Conservation (phyloP, 2,113 vertebrate genomes). For the Aviceda subcristata region DNA sequence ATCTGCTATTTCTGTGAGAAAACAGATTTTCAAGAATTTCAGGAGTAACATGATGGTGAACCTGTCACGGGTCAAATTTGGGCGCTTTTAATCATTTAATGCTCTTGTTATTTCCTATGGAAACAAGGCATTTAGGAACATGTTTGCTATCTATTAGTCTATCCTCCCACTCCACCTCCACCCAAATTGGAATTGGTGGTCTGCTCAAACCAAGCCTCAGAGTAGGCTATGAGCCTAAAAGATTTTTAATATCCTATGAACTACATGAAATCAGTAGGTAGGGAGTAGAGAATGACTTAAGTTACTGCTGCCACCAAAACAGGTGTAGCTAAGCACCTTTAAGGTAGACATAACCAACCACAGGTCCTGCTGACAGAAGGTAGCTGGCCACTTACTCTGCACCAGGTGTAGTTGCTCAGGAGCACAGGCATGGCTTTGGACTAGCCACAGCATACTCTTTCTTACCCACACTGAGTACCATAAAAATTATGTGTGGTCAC, state of each 20-base stretch:
- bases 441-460: background rate
- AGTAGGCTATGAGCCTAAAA: background rate
- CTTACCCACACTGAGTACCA: background rate
- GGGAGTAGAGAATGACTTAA: background rate
- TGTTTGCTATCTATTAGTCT: background rate
- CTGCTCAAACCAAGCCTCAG: background rate
- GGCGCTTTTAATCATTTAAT: background rate
- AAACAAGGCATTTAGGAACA: background rate
- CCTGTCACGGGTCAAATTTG: background rate
- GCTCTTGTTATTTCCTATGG: background rate
- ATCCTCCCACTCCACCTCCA: background rate
- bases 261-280: background rate
- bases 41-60: background rate
- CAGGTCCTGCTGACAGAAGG: background rate
- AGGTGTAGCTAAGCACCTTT: background rate
- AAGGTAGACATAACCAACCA: background rate
- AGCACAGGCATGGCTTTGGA: background rate
- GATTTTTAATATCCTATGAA: background rate
- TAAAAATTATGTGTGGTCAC: background rate
- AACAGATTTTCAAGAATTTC: background rate
- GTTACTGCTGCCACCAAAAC: background rate
- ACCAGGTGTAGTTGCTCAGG: background rate
- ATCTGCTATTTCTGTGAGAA: background rate
- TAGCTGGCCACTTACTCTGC: background rate
- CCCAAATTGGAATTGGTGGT: background rate